A percentile compares a stretch with the other conserved stretches of the same genome.
phyloP scores from a whole-genome alignment of 1,140 invertebrate genomes.

The Drosophila azteca region DNA sequence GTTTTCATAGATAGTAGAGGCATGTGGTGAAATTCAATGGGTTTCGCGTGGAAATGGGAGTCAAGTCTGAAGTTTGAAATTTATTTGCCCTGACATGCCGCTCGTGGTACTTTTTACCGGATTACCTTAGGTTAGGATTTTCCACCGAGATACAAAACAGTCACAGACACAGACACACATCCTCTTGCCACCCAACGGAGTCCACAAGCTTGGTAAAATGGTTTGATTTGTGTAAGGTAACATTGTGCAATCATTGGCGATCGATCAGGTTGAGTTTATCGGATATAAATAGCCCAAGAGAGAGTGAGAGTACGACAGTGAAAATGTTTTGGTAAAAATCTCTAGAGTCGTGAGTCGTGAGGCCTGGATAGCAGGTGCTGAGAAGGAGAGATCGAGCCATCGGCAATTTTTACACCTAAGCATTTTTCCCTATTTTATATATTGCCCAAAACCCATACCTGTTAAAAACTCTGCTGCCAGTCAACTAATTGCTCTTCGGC shows the following conservation, averaged over 20 bases:
- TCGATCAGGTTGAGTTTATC: neutral
- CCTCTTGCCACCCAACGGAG: too few species aligned
- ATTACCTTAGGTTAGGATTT: conserved; percentile 65
- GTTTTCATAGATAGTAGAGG: conserved; percentile 30
- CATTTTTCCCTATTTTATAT: conserved; percentile 32
- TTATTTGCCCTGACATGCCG: conserved; percentile 11
- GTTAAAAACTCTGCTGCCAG: conserved; percentile 27
- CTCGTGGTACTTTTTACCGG: conserved; percentile 27
- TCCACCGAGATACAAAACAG: conserved; percentile 3
- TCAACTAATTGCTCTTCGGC: conserved; percentile 2
- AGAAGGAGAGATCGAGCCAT: conserved; percentile 17
- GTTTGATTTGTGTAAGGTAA: neutral
- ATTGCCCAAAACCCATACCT: too few species aligned
- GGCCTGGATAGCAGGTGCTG: too few species aligned
- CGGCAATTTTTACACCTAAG: neutral
- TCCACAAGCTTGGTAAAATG: too few species aligned
- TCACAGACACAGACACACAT: too few species aligned
- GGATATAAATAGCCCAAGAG: conserved; percentile 16
- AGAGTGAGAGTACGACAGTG: too few species aligned
- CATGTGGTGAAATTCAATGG: conserved; percentile 34
- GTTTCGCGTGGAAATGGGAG: too few species aligned
- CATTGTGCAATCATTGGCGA: conserved; percentile 1
- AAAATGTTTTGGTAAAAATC: too few species aligned
- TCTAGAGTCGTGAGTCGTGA: too few species aligned
- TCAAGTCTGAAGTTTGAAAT: conserved; percentile 8